Evolutionary conservation across 53 echinoderm and acorn worm species (phyloP), one percentile per base, ranked within the genome.

Genomic region (Henricia sp.): DNA sequence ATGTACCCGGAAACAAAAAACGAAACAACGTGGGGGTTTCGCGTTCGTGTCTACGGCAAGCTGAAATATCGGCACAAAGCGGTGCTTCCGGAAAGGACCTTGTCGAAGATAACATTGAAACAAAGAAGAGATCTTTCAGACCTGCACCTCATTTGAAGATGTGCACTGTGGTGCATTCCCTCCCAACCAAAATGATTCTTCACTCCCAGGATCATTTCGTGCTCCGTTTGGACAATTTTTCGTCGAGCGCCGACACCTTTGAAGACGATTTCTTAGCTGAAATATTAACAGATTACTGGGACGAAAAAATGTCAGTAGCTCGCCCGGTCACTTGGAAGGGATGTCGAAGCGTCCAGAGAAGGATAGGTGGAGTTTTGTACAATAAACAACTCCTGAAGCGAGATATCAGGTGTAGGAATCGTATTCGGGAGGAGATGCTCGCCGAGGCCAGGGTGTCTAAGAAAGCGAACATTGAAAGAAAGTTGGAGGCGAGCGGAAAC

Each of bases 251-350:
- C 50, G 25, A 56, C 9, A 56, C 1, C 30, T n/a, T 34, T 9
- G 62, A 60, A 23, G 62, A 32, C n/a, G 74, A 85, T 39, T 71
- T 72, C 26, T 26, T 50, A 26, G 30, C 50, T 50, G 85, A 85
- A 37, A 60, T 63, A 39, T 14, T 62, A 85, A 73, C 85, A 16
- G 85, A 64, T 8, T 50, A 72, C 39, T 75, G 58, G 6, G 28
- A 10, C 8, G 64, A 60, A 12, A 63, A 56, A 56, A 50, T 27
- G 34, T 59, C 77, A 25, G 2, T n/a, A 16, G 24, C 60, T 77
- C n/a, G n/a, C 25, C 77, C 16, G 19, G 40, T 2, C 4, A 38
- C n/a, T n/a, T 16, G 37, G 19, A 38, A 13, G 27, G 19, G 10
- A 20, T 2, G n/a, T n/a, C n/a, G n/a, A n/a, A n/a, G n/a, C n/a